These are phyloP conservation scores for Augochlorella aurata DNA, from an alignment of 2,888 invertebrate species.

Conservation along the genomic window DNA sequence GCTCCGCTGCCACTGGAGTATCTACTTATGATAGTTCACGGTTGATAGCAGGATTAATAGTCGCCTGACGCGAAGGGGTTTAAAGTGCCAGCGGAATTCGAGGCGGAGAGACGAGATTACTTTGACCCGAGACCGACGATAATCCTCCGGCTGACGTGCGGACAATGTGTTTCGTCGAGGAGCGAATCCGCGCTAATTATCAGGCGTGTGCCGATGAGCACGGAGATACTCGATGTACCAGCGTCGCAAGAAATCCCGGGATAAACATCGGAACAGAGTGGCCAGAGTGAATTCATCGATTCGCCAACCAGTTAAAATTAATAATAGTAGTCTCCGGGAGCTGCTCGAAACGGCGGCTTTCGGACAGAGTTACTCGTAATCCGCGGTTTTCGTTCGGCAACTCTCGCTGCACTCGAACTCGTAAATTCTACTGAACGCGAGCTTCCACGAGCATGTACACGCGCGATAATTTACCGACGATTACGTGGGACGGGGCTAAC, in stretches of 20 bases:
- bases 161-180: conserved; percentile 33
- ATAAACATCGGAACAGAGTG: not conserved
- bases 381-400: not conserved
- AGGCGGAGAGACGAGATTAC: not conserved
- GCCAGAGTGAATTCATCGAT: not conserved
- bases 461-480: conserved; percentile 6
- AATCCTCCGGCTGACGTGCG: conserved; percentile 17
- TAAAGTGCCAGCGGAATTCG: conserved; percentile 12
- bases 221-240: no score
- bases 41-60: conserved; percentile 18
- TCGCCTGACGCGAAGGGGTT: not conserved
- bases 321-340: not conserved
- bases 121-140: not conserved
- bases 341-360: not conserved
- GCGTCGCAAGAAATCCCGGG: not conserved
- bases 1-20: no score
- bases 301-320: not conserved
- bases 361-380: not conserved
- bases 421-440: not conserved
- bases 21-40: not conserved
- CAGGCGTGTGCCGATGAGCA: conserved; percentile 2
- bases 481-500: no score
- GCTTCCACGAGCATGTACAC: not conserved
- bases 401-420: not conserved
- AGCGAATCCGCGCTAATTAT: conserved; percentile 37